These are phyloP conservation scores for Oostethus manadensis DNA, from an alignment of 2,113 vertebrate genomes.

Conservation along the genomic window DNA sequence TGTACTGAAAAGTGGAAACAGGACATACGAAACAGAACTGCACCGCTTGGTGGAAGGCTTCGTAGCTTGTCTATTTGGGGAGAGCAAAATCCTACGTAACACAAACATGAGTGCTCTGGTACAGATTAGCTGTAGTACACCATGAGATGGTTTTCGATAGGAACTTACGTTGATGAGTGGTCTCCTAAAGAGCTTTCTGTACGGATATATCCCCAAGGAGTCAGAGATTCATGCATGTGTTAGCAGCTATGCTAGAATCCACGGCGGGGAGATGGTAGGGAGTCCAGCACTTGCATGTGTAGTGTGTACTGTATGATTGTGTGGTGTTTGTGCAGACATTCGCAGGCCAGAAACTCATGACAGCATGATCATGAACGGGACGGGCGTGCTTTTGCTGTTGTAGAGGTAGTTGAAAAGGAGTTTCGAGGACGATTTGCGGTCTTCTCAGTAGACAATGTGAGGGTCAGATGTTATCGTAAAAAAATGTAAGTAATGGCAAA, in stretches of 20 bases:
- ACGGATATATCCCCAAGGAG: conserved; percentile 1
- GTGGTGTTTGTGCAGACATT: conserved; percentile 52
- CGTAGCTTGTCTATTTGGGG: neutral
- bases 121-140: neutral
- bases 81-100: neutral
- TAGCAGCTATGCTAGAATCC: conserved; percentile 4
- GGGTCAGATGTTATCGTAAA: neutral
- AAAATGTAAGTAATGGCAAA: no score
- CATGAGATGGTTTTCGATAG: neutral
- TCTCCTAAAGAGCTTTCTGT: conserved; percentile 4
- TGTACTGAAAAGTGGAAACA: no score
- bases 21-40: neutral
- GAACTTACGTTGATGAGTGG: neutral
- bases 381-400: conserved; percentile 71
- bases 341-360: conserved; percentile 61
- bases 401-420: conserved; percentile 89
- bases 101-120: neutral
- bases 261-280: conserved; percentile 15
- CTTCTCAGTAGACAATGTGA: no score
- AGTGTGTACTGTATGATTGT: conserved; percentile 14
- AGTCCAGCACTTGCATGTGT: conserved; percentile 43
- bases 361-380: conserved; percentile 39
- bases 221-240: neutral
- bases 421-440: conserved; percentile 4
- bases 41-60: neutral